A percentile compares a stretch with the other conserved stretches of the same genome.
phyloP scores from a whole-genome alignment of 2,888 invertebrate species.

The Norana najaformis region DNA sequence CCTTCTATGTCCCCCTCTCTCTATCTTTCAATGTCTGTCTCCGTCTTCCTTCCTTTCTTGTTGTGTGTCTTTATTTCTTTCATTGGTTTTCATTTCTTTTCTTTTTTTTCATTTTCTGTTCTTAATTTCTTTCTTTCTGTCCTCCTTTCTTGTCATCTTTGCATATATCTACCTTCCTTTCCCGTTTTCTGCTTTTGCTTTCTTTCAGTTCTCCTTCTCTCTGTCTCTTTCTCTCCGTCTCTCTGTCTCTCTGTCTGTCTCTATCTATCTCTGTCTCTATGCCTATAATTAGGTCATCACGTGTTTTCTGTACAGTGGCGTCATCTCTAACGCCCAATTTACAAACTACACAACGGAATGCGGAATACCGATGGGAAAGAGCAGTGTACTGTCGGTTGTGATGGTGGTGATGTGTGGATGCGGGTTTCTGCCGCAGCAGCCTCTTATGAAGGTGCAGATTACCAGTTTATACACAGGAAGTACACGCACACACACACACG shows the following conservation, averaged over 20 bases:
- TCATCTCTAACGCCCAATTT: background rate
- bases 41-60: background rate
- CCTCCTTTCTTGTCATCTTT: no score
- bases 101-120: background rate
- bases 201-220: background rate
- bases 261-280: background rate
- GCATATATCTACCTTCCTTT: no score
- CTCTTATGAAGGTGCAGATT: background rate
- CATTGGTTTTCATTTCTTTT: background rate
- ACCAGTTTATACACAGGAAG: background rate
- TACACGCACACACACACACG: background rate
- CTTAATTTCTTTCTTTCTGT: background rate
- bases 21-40: background rate
- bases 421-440: background rate
- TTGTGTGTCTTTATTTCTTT: background rate
- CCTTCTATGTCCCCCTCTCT: background rate
- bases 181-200: background rate
- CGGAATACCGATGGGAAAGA: background rate
- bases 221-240: background rate
- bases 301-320: background rate
- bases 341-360: background rate
- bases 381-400: background rate
- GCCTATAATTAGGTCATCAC: no score
- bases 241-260: background rate
- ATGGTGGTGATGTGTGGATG: background rate